phyloP scores from a whole-genome alignment of 2,113 vertebrate species.

The Astur gentilis region DNA sequence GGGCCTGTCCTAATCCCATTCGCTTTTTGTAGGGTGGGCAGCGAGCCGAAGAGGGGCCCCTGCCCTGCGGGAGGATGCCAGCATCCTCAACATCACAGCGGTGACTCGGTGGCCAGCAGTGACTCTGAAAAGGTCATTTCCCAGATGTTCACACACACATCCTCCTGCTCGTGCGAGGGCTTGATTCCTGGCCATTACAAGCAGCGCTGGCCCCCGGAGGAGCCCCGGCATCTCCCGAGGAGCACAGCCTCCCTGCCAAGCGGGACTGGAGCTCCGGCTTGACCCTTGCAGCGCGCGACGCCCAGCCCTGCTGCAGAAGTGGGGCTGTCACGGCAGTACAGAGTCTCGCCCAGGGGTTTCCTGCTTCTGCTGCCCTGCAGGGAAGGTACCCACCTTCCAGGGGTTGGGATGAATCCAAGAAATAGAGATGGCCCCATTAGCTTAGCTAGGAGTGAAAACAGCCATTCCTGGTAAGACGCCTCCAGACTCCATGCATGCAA shows the following conservation, averaged over 20 bases:
- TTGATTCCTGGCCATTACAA: neutral
- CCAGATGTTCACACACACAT: neutral
- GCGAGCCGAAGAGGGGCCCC: neutral
- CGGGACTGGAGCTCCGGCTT: neutral
- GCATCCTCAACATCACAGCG: neutral
- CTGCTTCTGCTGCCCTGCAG: neutral
- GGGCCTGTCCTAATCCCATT: neutral
- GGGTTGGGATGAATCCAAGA: slow-evolving; percentile 42
- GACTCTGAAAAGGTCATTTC: neutral
- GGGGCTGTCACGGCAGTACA: neutral
- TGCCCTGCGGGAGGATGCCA: neutral
- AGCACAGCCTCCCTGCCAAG: neutral
- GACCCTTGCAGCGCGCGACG: neutral
- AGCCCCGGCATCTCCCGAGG: neutral
- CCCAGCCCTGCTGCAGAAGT: neutral
- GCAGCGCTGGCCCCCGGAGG: accelerated
- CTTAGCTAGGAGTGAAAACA: slow-evolving; percentile 53
- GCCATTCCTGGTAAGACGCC: slow-evolving; percentile 53
- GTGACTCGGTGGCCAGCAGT: neutral
- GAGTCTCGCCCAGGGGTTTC: neutral
- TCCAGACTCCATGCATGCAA: slow-evolving; percentile 55
- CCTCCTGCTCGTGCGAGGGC: neutral
- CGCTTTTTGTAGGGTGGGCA: neutral
- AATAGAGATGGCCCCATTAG: slow-evolving; percentile 52
- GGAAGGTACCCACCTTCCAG: slow-evolving; percentile 65